These are phyloP conservation scores for Kryptolebias ocellatus DNA, from an alignment of 2,797 vertebrate species.

Conservation along the genomic window DNA sequence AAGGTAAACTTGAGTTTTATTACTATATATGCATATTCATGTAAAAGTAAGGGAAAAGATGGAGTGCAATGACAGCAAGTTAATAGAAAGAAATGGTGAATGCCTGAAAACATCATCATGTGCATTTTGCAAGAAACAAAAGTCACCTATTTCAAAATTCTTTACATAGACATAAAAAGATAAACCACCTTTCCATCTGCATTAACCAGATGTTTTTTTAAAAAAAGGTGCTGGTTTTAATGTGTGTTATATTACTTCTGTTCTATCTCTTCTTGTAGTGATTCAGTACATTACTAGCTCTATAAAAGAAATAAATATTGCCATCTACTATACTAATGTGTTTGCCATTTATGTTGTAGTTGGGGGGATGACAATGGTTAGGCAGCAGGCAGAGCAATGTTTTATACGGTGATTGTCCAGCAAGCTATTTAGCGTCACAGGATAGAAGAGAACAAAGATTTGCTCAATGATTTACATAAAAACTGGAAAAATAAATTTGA, in stretches of 20 bases:
- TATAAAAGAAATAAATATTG: slow-evolving; percentile 85
- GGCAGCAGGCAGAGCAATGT: slow-evolving; percentile 65
- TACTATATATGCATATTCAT: slow-evolving; percentile 3
- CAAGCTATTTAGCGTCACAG: slow-evolving; percentile 64
- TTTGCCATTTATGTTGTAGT: slow-evolving; percentile 81
- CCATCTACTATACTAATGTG: slow-evolving; percentile 82
- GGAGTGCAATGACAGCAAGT: slow-evolving; percentile 53
- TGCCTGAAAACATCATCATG: slow-evolving; percentile 78
- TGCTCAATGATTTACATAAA: slow-evolving; percentile 73
- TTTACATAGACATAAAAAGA: slow-evolving; percentile 77
- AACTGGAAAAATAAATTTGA: slow-evolving; percentile 66
- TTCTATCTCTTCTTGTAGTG: slow-evolving; percentile 78
- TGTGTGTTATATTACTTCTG: slow-evolving; percentile 82
- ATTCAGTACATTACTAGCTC: slow-evolving; percentile 81
- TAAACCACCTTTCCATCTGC: slow-evolving; percentile 77
- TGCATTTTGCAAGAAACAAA: slow-evolving; percentile 82
- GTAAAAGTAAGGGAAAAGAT: slow-evolving; percentile 19
- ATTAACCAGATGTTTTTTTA: slow-evolving; percentile 68
- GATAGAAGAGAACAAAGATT: slow-evolving; percentile 73
- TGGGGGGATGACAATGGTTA: slow-evolving; percentile 65
- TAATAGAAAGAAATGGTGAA: slow-evolving; percentile 59
- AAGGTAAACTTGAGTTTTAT: slow-evolving; percentile 29
- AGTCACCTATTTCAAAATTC: slow-evolving; percentile 82
- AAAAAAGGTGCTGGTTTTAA: slow-evolving; percentile 82
- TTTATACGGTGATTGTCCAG: slow-evolving; percentile 70